Conservation (phyloP, 2,888 invertebrate species). For the Glomeris marginata region DNA sequence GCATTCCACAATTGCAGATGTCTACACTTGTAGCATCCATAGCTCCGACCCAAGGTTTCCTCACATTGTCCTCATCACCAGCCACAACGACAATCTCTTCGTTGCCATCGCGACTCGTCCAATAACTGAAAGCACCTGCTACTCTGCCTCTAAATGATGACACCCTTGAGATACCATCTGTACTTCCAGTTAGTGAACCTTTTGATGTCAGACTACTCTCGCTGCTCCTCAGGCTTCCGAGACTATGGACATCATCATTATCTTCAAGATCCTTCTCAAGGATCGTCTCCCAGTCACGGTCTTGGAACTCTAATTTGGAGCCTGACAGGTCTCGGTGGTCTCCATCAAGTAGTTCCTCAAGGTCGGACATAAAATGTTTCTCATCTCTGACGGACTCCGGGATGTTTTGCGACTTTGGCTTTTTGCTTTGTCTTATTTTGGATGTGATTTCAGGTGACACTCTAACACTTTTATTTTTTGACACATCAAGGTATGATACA, state of each 20-base stretch:
- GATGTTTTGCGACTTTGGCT: neutral
- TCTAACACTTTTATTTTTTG: neutral
- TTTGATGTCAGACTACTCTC: conserved; percentile 13
- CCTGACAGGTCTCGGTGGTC: conserved; percentile 10
- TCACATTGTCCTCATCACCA: neutral
- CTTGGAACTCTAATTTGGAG: conserved; percentile 14
- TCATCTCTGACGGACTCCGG: neutral
- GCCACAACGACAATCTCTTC: neutral
- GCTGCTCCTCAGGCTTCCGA: conserved; percentile 7
- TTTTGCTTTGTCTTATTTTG: neutral
- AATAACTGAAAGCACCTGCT: conserved; percentile 20
- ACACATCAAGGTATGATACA: neutral
- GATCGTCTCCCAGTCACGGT: conserved; percentile 7
- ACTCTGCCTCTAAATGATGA: conserved; percentile 19
- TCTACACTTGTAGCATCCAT: conserved; percentile 21
- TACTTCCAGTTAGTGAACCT: conserved; percentile 6
- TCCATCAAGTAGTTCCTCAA: conserved; percentile 14
- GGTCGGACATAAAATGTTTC: conserved; percentile 5
- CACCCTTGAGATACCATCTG: conserved; percentile 15
- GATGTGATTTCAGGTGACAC: neutral
- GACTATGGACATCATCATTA: neutral
- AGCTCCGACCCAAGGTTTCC: neutral
- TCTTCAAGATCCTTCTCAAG: conserved; percentile 6
- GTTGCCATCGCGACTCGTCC: conserved; percentile 19
- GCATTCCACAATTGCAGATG: conserved; percentile 64